phyloP scores from a whole-genome alignment of 2,113 vertebrate species.

The Sinocyclocheilus anshuiensis region DNA sequence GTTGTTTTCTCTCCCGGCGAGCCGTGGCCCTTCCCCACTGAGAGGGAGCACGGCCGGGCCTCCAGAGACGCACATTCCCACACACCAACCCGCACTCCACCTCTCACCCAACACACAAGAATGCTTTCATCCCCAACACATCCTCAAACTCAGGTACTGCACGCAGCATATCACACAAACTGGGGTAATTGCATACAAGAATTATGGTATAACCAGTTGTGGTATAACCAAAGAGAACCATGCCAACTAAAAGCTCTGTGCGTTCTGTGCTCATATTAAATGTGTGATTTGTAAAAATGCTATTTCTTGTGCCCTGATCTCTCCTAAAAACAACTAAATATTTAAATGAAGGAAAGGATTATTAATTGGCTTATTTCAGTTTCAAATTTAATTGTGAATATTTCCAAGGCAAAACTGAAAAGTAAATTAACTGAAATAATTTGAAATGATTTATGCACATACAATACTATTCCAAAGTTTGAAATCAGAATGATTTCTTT shows the following conservation, averaged over 20 bases:
- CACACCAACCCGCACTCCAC: conserved; percentile 65
- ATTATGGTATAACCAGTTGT: background rate
- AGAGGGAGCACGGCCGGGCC: conserved; percentile 78
- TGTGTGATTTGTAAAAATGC: no score
- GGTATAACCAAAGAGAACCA: conserved; percentile 20
- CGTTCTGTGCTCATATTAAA: no score
- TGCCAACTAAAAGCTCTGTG: background rate
- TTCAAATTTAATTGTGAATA: background rate
- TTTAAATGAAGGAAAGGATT: background rate
- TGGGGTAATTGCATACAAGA: background rate
- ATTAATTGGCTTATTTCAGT: background rate
- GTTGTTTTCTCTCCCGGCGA: conserved; percentile 80
- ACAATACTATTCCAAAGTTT: no score
- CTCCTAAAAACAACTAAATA: background rate
- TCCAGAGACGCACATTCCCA: conserved; percentile 83
- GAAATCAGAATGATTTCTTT: background rate
- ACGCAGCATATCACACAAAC: background rate
- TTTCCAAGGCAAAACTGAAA: background rate
- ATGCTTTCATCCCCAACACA: conserved; percentile 69
- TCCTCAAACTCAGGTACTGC: conserved; percentile 55
- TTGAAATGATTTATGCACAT: background rate
- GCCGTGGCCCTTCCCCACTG: conserved; percentile 83
- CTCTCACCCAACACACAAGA: conserved; percentile 70
- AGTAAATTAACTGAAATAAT: background rate
- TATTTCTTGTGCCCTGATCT: no score